A percentile compares a stretch with the other conserved stretches of the same genome.
These are phyloP conservation scores for Rhorus exstirpatorius DNA, from an alignment of 2,888 invertebrate species.

Conservation along the genomic window DNA sequence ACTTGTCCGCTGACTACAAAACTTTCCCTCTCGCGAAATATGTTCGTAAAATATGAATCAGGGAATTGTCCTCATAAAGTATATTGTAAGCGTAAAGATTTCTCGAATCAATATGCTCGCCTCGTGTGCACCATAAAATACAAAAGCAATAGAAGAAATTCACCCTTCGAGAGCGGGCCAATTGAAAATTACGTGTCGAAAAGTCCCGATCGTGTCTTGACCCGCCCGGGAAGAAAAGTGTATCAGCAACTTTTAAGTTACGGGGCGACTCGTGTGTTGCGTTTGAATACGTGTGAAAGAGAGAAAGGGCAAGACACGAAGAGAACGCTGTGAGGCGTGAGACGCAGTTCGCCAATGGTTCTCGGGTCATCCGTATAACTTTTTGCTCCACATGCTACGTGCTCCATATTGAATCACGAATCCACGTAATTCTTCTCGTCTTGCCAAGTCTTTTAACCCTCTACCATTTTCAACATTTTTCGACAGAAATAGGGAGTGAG, in stretches of 20 bases:
- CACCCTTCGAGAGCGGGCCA: neutral
- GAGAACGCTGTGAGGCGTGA: constrained; percentile 14
- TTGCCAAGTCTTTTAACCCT: neutral
- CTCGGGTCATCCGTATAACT: constrained; percentile 48
- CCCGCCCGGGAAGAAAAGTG: constrained; percentile 7
- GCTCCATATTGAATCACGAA: constrained; percentile 45
- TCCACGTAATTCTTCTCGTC: constrained; percentile 51
- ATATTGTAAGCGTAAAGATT: neutral
- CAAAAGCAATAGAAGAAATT: neutral
- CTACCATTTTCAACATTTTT: constrained; percentile 22
- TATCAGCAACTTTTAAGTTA: constrained; percentile 29
- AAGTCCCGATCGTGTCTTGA: constrained; percentile 30
- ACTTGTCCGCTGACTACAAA: neutral
- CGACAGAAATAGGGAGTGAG: neutral
- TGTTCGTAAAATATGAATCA: neutral
- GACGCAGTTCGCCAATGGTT: constrained; percentile 43
- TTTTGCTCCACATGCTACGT: constrained; percentile 36
- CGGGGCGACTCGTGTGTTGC: neutral
- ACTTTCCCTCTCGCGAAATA: neutral
- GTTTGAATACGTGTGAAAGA: neutral
- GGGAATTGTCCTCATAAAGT: neutral
- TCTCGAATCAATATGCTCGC: constrained; percentile 10
- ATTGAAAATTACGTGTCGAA: constrained; percentile 42
- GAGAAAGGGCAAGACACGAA: neutral
- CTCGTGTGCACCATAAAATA: neutral